These are phyloP conservation scores for Diadegma fenestrale DNA, from an alignment of 2,888 invertebrate genomes.

Conservation along the genomic window DNA sequence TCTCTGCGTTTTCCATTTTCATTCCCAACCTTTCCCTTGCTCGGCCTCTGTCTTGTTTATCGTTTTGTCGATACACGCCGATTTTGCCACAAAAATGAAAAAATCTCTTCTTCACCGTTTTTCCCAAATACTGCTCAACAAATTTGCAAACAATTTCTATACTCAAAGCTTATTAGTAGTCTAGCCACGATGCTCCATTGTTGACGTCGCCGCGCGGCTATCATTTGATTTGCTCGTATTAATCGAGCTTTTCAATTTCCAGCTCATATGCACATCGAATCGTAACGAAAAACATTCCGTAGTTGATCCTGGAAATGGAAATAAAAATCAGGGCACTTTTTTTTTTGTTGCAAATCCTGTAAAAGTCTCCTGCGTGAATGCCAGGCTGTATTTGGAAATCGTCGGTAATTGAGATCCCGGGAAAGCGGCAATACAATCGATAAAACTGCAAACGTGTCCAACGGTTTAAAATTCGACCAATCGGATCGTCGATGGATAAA, in stretches of 20 bases:
- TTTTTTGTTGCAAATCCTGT: not conserved
- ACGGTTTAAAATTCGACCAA: not conserved
- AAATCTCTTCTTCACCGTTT: not conserved
- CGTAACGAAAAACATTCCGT: not conserved
- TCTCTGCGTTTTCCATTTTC: conserved; percentile 42
- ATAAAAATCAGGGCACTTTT: not conserved
- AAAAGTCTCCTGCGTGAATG: not conserved
- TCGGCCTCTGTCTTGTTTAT: conserved; percentile 7
- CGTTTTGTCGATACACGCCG: conserved; percentile 9
- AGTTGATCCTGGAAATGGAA: not conserved
- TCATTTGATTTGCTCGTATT: not conserved
- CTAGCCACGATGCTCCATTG: not conserved
- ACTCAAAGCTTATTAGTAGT: not conserved
- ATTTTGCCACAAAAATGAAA: not conserved
- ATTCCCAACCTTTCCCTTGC: conserved; percentile 1
- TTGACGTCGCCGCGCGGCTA: not conserved
- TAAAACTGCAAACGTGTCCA: not conserved
- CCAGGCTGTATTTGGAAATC: not conserved
- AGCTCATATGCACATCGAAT: not conserved
- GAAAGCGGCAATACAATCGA: not conserved
- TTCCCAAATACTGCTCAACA: not conserved
- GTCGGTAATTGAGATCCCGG: not conserved
- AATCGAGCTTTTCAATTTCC: not conserved
- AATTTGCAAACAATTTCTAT: conserved; percentile 1
- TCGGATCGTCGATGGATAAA: not conserved